A percentile compares a stretch with the other conserved stretches of the same genome.
Conservation (phyloP, 1,140 invertebrate genomes). For the Scaptomyza montana region DNA sequence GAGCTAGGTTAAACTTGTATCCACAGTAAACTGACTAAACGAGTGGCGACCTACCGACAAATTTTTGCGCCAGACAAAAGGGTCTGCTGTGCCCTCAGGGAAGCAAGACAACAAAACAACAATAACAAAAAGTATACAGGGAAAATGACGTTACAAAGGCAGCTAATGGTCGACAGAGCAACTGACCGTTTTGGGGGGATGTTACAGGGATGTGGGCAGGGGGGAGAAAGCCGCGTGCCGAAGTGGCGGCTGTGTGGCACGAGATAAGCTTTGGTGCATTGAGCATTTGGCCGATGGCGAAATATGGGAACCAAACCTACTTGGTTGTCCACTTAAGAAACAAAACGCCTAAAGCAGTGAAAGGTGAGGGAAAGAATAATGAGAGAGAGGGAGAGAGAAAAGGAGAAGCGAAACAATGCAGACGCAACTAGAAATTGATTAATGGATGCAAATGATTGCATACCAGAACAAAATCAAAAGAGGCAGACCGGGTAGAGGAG, state of each 20-base stretch:
- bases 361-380: constrained; percentile 30
- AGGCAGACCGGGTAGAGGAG: neutral
- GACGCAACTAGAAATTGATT: constrained; percentile 70
- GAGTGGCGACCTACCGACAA: constrained; percentile 35
- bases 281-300: constrained; percentile 53
- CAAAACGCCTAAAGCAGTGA: constrained; percentile 56
- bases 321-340: constrained; percentile 72
- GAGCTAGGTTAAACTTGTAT: constrained; percentile 66
- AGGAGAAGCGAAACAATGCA: constrained; percentile 17
- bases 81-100: constrained; percentile 53
- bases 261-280: constrained; percentile 67
- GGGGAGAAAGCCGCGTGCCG: neutral
- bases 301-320: constrained; percentile 50
- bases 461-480: constrained; percentile 48
- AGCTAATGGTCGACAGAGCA: constrained; percentile 51
- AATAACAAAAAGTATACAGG: constrained; percentile 39
- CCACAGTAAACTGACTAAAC: constrained; percentile 52
- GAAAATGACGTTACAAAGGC: constrained; percentile 53
- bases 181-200: neutral
- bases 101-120: constrained; percentile 31
- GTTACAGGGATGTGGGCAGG: neutral
- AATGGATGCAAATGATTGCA: constrained; percentile 81
- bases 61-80: constrained; percentile 56
- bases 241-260: constrained; percentile 70
- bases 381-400: neutral